These are phyloP conservation scores for Calliphora vomitoria DNA, from an alignment of 2,888 invertebrate genomes.

Conservation along the genomic window DNA sequence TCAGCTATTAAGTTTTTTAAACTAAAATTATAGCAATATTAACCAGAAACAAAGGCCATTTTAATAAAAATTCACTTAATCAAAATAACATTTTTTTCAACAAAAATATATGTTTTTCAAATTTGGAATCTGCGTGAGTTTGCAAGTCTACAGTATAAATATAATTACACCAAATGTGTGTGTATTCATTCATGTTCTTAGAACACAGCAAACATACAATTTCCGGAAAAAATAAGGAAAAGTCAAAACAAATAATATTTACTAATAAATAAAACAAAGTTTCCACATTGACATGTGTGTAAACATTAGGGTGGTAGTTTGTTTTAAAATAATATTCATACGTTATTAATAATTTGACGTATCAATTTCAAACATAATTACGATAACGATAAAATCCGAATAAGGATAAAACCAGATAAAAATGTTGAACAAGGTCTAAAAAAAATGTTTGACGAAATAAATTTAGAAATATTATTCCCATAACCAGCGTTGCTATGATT, in stretches of 20 bases:
- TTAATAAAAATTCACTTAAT: conserved; percentile 58
- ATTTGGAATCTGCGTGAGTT: conserved; percentile 5
- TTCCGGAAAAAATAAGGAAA: conserved; percentile 51
- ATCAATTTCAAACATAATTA: too few species aligned
- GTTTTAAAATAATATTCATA: neutral
- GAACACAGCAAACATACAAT: conserved; percentile 12
- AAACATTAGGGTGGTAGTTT: conserved; percentile 12
- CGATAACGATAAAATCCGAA: neutral
- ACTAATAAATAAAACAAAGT: conserved; percentile 12
- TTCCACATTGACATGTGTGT: neutral
- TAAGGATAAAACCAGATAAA: too few species aligned
- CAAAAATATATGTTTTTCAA: neutral
- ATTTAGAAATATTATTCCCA: too few species aligned
- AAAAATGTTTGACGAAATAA: too few species aligned
- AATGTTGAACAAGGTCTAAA: too few species aligned
- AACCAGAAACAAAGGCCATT: conserved; percentile 29
- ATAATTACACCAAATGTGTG: neutral
- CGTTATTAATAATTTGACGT: too few species aligned
- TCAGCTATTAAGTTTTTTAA: neutral
- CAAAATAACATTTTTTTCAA: conserved; percentile 31
- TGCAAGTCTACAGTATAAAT: neutral
- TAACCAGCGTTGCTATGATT: too few species aligned
- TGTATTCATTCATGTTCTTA: neutral
- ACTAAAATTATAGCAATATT: neutral
- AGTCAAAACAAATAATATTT: conserved; percentile 39